phyloP scores from a whole-genome alignment of 2,113 vertebrate species.

The Pangasianodon gigas region DNA sequence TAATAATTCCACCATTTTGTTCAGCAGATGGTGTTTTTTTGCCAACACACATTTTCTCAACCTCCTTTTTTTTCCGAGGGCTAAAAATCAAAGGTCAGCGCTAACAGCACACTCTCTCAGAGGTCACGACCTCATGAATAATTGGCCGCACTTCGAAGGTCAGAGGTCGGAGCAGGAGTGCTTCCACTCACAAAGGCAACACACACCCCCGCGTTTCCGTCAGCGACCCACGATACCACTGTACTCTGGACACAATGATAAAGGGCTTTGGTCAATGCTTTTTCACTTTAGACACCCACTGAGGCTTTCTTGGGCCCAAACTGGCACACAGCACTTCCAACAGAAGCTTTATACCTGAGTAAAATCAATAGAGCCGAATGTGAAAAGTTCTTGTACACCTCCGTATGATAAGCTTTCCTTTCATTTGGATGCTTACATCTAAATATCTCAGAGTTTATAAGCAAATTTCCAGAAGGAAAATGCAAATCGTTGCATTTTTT shows the following conservation, averaged over 20 bases:
- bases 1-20: not conserved
- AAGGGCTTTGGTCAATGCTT: slow-evolving; percentile 17
- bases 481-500: not conserved
- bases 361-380: not conserved
- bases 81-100: slow-evolving; percentile 24
- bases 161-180: slow-evolving; percentile 48
- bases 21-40: not conserved
- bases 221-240: slow-evolving; percentile 5
- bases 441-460: not conserved
- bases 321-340: not conserved
- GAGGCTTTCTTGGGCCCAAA: slow-evolving; percentile 14
- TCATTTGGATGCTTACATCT: not conserved
- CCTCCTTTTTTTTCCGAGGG: not conserved
- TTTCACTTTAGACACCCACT: slow-evolving; percentile 22
- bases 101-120: slow-evolving; percentile 31
- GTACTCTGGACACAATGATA: slow-evolving; percentile 21
- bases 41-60: not conserved
- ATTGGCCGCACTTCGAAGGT: slow-evolving; percentile 39
- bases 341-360: not conserved
- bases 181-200: slow-evolving; percentile 44
- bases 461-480: not conserved
- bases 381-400: not conserved
- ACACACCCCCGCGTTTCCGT: not conserved
- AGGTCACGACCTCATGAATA: slow-evolving; percentile 48
- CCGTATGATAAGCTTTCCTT: not conserved